These are phyloP conservation scores for Scortum barcoo DNA, from an alignment of 2,113 vertebrate genomes.

Conservation along the genomic window DNA sequence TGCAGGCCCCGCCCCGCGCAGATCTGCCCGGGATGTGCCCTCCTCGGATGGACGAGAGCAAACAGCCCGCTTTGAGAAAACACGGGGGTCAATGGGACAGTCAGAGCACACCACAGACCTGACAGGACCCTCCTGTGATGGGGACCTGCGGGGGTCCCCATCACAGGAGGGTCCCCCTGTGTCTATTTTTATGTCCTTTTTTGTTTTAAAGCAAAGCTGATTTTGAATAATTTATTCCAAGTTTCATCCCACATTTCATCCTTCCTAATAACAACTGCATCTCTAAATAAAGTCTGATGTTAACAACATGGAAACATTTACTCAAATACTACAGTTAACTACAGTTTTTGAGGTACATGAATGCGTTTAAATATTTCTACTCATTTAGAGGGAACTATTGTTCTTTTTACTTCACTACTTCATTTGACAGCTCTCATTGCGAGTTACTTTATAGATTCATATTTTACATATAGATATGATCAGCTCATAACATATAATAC, in stretches of 20 bases:
- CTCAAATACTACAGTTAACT: not conserved
- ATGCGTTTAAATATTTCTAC: too few relatives aligned
- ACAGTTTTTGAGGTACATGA: not conserved
- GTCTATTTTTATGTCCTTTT: too few relatives aligned
- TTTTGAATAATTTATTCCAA: not conserved
- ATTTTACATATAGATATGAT: not conserved
- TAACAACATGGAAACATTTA: not conserved
- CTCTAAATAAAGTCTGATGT: not conserved
- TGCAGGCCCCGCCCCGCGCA: slow-evolving; percentile 64
- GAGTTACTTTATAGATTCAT: not conserved
- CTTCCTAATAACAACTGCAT: not conserved
- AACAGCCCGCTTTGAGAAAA: slow-evolving; percentile 16
- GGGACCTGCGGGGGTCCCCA: not conserved
- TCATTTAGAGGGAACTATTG: not conserved
- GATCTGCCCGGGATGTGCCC: slow-evolving; percentile 27
- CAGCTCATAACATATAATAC: not conserved
- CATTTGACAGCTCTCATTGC: not conserved
- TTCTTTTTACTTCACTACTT: not conserved
- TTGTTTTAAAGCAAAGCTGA: too few relatives aligned
- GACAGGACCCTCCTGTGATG: not conserved
- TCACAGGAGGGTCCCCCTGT: too few relatives aligned
- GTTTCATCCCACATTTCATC: not conserved
- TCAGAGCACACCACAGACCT: not conserved
- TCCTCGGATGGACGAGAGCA: slow-evolving; percentile 43
- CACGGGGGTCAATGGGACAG: not conserved